Evolutionary conservation across 2,888 invertebrate species (phyloP), one percentile per base, ranked within the genome.

Genomic region (Leptopterna dolabrata): DNA sequence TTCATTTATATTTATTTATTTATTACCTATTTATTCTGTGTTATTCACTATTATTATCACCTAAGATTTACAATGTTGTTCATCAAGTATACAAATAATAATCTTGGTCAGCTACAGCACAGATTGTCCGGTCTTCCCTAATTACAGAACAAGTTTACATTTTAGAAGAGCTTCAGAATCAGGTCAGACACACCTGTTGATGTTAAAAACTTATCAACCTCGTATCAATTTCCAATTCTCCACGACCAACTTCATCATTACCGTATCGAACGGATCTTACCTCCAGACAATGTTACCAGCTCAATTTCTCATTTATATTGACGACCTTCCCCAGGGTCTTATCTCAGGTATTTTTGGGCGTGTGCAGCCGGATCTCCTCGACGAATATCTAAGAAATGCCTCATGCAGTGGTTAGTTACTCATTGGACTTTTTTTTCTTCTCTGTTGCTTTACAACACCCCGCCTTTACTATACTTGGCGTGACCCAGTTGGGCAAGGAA

Each of bases 401-500:
- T 11, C 27, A n/a, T n/a, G n/a, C n/a, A n/a, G 63, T 7, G 24
- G 11, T 27, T 24, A 55, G 24, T 63, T 63, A 63, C 24, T 63
- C 63, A 63, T 63, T 63, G 63, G 63, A 11, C 13, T 27, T 24
- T 63, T 63, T 55, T 55, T 19, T 19, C 16, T 19, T 55, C 19
- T 63, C 27, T 63, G 11, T 63, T 3, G 16, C 43, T 83, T 63
- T 83, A 83, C 83, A 19, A 83, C 83, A 70, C 83, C 27, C 83
- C 70, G 19, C 63, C 83, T 70, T 63, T 83, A n/a, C 70, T 27
- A 43, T 63, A 63, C 30, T 36, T 83, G 81, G 51, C 81, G 29
- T 70, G 83, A 83, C 83, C 83, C 83, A 83, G 45, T 83, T 83
- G 19, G 30, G 63, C 24, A 83, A 83, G 83, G 83, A 70, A 83